These are phyloP conservation scores for Torymus aiolomorphi DNA, from an alignment of 2,888 invertebrate species.

Conservation along the genomic window DNA sequence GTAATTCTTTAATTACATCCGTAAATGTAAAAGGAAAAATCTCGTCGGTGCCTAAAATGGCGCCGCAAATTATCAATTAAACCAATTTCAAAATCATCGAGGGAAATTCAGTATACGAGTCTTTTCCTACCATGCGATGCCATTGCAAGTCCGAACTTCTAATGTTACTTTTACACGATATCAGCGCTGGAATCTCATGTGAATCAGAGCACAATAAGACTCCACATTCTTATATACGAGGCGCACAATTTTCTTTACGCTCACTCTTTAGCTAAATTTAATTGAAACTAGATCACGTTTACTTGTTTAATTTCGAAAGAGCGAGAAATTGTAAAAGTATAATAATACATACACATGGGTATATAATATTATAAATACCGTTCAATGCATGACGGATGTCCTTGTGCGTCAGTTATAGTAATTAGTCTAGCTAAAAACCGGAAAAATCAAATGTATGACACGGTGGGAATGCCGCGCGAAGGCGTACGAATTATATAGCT, in stretches of 20 bases:
- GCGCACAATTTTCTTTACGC: slow-evolving; percentile 22
- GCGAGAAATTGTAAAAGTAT: too few relatives aligned
- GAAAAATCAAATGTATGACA: slow-evolving; percentile 32
- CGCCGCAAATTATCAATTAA: neutral
- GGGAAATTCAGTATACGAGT: neutral
- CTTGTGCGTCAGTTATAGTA: neutral
- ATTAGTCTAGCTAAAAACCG: slow-evolving; percentile 4
- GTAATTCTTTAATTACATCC: slow-evolving; percentile 2
- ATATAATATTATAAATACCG: too few relatives aligned
- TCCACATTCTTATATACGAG: slow-evolving; percentile 7
- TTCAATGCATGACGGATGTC: neutral
- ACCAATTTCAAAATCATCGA: slow-evolving; percentile 11
- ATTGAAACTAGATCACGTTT: slow-evolving; percentile 5
- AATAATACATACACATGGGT: too few relatives aligned
- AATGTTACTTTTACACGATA: slow-evolving; percentile 42
- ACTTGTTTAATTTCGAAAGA: neutral
- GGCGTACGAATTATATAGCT: slow-evolving; percentile 23
- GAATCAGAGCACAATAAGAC: slow-evolving; percentile 50
- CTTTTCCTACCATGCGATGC: slow-evolving; percentile 11
- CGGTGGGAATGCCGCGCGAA: slow-evolving; percentile 30
- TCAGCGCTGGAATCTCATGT: slow-evolving; percentile 42
- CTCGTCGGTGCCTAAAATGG: neutral
- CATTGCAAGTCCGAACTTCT: slow-evolving; percentile 3
- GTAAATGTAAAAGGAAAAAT: neutral
- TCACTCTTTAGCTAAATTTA: neutral